Conservation (phyloP, 2,797 vertebrate genomes). For the Lagodon rhomboides region DNA sequence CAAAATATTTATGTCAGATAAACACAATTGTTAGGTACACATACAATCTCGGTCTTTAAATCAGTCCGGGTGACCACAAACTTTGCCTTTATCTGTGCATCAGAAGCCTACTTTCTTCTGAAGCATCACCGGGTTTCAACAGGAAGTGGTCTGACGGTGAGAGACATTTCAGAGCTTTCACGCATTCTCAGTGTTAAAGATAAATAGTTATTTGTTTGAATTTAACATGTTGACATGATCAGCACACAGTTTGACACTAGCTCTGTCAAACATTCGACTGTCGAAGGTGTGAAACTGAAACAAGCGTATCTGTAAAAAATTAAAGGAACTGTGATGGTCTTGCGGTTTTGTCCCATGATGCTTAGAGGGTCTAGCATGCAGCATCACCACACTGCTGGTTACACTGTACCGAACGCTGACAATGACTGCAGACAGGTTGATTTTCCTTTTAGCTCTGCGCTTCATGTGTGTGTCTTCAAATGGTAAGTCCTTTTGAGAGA, state of each 20-base stretch:
- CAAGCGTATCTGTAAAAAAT: neutral
- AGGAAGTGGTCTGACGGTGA: slow-evolving; percentile 60
- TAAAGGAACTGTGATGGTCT: slow-evolving; percentile 8
- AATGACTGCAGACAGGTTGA: slow-evolving; percentile 27
- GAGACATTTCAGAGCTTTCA: neutral
- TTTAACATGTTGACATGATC: neutral
- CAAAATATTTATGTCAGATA: too few species aligned
- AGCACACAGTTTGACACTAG: neutral
- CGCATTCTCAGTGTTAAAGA: neutral
- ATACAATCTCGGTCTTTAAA: too few species aligned
- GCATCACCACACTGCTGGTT: neutral
- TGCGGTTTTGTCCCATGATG: slow-evolving; percentile 68
- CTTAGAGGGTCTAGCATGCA: neutral
- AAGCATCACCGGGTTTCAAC: neutral
- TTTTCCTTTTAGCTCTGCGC: slow-evolving; percentile 42
- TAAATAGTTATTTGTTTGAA: neutral
- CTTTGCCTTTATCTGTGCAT: too few species aligned
- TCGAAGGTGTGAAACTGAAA: neutral
- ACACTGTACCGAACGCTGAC: slow-evolving; percentile 4
- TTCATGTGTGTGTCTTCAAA: slow-evolving; percentile 38
- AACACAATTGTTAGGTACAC: too few species aligned
- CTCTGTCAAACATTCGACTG: neutral
- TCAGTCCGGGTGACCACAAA: too few species aligned
- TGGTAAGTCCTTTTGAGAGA: slow-evolving; percentile 47
- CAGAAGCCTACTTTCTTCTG: too few species aligned